Conservation (phyloP, 2,113 vertebrate genomes). For the Syrmaticus mikado region DNA sequence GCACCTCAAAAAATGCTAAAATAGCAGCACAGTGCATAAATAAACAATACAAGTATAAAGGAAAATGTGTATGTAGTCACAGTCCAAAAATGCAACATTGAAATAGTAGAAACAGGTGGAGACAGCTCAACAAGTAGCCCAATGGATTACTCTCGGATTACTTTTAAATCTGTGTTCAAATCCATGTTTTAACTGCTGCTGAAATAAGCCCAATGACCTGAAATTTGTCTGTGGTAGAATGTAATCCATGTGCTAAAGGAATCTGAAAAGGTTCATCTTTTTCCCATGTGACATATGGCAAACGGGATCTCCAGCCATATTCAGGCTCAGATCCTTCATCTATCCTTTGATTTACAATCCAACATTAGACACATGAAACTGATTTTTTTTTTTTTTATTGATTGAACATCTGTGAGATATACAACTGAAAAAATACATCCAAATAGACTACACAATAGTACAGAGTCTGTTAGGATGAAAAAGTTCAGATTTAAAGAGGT, state of each 20-base stretch:
- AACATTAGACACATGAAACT: background rate
- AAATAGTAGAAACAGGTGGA: conserved; percentile 37
- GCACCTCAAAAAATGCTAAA: background rate
- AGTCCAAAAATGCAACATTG: conserved; percentile 36
- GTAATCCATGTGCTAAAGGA: background rate
- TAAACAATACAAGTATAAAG: background rate
- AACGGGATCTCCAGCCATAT: background rate
- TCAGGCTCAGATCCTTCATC: background rate
- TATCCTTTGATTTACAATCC: background rate
- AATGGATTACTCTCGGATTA: conserved; percentile 36
- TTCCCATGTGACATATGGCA: background rate
- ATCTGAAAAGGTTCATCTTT: background rate
- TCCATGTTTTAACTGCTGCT: conserved; percentile 3
- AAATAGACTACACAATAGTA: background rate
- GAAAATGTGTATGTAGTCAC: background rate
- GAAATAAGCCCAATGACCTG: conserved; percentile 13
- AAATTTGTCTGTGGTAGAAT: conserved; percentile 15
- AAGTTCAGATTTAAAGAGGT: background rate
- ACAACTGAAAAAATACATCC: background rate
- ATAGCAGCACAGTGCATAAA: background rate
- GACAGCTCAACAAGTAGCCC: conserved; percentile 27
- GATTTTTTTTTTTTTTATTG: background rate
- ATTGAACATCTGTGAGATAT: background rate
- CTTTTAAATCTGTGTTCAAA: conserved; percentile 54
- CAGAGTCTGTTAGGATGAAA: background rate